Evolutionary conservation across 2,797 vertebrate species (phyloP), one percentile per base, ranked within the genome.

Genomic region (Acipenser oxyrinchus): DNA sequence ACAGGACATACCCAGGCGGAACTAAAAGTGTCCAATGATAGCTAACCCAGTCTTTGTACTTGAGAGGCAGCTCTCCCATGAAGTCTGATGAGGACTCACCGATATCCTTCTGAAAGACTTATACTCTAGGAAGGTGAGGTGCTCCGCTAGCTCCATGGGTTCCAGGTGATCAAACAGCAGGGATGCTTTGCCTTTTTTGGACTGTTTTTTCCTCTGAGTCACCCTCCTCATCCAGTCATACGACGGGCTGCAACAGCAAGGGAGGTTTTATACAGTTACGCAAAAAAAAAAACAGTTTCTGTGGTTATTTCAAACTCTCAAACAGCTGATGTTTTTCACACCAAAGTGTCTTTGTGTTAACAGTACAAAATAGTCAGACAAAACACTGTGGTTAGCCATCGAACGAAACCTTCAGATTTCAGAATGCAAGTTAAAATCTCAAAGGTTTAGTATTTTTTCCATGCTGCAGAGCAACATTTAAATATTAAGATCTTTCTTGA

Each of bases 211-310:
- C 74, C 95, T 90, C 80, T 97, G 95, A 15, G 96, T 99, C 79
- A 99, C 81, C 85, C 92, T 93, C 78, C 96, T 90, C 96, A 99
- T 99, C 95, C 95, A 98, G 81, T 99, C 95, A 10, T 96, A 98
- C 5, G 96, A 98, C 8, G 95, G 95, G 72, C 95, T 98, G 72
- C 11, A 82, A 83, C 51, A 81, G 71, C 80, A 74, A 72, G 71
- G 68, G 0, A 7, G 12, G 48, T 52, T 9, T n/a, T 12, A 13
- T 61, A 37, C 37, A 37, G 37, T 37, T 37, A 37, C 37, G 37
- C 37, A 37, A 37, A 37, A 37, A 37, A 23, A 37, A 4, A 37
- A 37, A 5, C 37, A 37, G 3, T 37, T 37, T 37, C 37, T 37
- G 37, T 37, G 37, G 3, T 37, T 37, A 37, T 37, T 37, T 37